Base-by-base conservation (phyloP, 2,113 vertebrate species). In the Muntiacus reevesi region DNA sequence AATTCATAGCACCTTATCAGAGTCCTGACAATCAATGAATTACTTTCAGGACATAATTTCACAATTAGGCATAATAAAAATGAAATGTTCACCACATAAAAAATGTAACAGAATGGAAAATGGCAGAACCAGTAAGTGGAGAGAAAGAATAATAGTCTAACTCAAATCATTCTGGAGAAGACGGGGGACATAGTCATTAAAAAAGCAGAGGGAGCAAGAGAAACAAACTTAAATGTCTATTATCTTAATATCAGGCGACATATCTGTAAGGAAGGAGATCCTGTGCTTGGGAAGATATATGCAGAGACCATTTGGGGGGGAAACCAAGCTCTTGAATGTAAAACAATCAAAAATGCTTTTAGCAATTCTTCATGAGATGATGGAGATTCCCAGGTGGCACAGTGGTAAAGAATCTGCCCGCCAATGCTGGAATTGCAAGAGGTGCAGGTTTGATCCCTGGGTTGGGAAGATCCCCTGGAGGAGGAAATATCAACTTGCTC, bases 371-470 rank as follows among this genome's bases (percentile, higher is more conserved):
- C n/a, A 30, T 9, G 45, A 87, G 47, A 87, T 30, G 21, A 40
- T 55, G 43, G 71, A 27, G 71, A 12, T 43, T 43, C 6, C 71
- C 71, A 76, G 71, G 12, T 43, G 71, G 71, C 71, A 74, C 0
- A 74, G 36, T 43, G 40, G 36, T 14, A 76, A 43, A 76, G 23
- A 43, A 76, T 7, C 40, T 43, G 21, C 21, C 71, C 1, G 1
- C 40, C 36, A 43, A 27, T 76, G 36, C 12, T 2, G 0, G 36
- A 25, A 7, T 6, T 0, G 0, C 23, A 43, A 15, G 21, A 43
- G 71, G 12, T 76, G 40, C 40, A 43, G 40, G 21, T 76, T 27
- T 76, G 40, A 76, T 76, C 40, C 12, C 12, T 76, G 71, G 40
- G 40, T 76, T 43, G 21, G 71, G 71, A 76, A 27, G 71, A 76